phyloP scores from a whole-genome alignment of 2,797 vertebrate genomes.

The Gallinago nigripennis region DNA sequence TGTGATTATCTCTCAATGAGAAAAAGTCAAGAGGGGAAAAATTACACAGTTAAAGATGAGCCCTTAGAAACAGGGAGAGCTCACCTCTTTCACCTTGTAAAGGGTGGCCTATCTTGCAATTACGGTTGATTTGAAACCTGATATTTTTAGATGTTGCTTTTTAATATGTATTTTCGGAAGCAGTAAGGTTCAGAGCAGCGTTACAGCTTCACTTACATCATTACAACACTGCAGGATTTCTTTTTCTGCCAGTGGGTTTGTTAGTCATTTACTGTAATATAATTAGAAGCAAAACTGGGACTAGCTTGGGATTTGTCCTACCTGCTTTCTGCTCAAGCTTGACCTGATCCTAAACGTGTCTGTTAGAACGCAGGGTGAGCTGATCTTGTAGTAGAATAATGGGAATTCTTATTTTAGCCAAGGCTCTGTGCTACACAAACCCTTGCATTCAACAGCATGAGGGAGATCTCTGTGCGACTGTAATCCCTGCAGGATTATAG shows the following conservation, averaged over 20 bases:
- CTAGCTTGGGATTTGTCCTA: neutral
- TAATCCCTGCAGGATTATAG: neutral
- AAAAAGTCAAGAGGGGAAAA: neutral
- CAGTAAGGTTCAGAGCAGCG: neutral
- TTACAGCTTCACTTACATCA: neutral
- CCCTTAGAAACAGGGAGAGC: neutral
- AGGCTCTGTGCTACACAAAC: neutral
- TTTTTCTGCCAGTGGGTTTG: neutral
- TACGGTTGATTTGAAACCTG: neutral
- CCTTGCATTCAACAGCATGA: accelerated
- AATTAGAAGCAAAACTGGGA: neutral
- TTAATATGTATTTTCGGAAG: neutral
- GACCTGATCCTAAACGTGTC: neutral
- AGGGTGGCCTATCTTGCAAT: neutral
- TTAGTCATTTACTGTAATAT: neutral
- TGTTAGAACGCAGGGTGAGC: neutral
- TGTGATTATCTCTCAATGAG: neutral
- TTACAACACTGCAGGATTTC: neutral
- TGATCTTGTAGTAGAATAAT: neutral
- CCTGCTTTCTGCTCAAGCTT: neutral
- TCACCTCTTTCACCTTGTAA: neutral
- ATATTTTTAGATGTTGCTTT: neutral
- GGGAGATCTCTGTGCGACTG: neutral
- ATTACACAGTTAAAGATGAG: neutral
- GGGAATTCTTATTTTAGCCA: neutral